Conservation (phyloP, 2,797 vertebrate genomes). For the Coregonus ussuriensis region DNA sequence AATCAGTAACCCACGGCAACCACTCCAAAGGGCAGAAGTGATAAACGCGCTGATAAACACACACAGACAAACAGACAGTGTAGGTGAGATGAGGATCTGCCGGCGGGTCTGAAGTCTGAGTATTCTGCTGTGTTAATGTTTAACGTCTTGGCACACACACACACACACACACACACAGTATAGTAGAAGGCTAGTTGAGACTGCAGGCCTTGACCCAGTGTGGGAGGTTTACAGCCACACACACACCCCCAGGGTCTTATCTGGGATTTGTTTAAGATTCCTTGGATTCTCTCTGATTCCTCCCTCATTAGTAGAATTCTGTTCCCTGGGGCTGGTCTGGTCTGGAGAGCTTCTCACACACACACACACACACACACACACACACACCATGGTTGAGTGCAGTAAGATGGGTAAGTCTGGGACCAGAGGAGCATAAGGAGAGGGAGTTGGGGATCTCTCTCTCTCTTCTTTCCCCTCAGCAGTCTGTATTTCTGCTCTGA, state of each 20-base stretch:
- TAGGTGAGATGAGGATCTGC: constrained; percentile 22
- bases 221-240: constrained; percentile 63
- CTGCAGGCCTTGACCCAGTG: constrained; percentile 56
- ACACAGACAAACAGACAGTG: background rate
- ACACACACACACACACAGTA: constrained; percentile 26
- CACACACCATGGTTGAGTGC: constrained; percentile 22
- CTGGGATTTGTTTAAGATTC: constrained; percentile 68
- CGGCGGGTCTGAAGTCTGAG: background rate
- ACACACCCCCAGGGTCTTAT: constrained; percentile 51
- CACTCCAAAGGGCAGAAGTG: no score
- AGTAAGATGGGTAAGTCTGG: background rate
- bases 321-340: constrained; percentile 1
- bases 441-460: background rate
- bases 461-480: background rate
- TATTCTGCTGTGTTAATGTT: background rate
- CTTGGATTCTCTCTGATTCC: constrained; percentile 47
- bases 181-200: constrained; percentile 8
- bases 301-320: background rate
- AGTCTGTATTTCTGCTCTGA: no score
- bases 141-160: background rate
- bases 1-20: no score
- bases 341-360: background rate
- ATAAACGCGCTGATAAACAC: no score
- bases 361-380: constrained; percentile 13
- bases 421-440: background rate